Evolutionary conservation across 2,888 invertebrate genomes (phyloP).

Genomic region (Biston betularia): DNA sequence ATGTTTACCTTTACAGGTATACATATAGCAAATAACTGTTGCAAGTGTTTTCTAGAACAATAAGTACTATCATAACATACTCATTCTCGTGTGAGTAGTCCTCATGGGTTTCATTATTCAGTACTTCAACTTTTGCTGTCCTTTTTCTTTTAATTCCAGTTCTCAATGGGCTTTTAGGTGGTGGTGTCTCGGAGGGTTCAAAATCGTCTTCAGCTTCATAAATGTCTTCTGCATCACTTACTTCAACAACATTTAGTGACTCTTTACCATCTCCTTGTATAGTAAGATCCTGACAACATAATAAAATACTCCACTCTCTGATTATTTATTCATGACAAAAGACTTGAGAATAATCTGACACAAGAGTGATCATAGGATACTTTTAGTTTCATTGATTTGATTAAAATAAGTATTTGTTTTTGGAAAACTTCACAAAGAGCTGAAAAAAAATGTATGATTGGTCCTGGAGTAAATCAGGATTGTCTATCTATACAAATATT

Average conservation of each 20-base stretch:
- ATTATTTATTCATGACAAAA: not conserved
- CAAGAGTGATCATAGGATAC: no score
- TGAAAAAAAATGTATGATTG: no score
- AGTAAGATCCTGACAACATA: not conserved
- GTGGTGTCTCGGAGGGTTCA: not conserved
- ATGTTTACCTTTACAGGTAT: no score
- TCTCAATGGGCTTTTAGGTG: not conserved
- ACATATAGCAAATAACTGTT: no score
- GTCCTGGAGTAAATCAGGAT: no score
- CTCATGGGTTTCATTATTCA: not conserved
- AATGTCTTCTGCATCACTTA: not conserved
- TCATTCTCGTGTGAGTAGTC: slow-evolving; percentile 1
- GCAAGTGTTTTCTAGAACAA: no score
- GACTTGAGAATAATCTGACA: not conserved
- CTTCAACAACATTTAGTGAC: not conserved
- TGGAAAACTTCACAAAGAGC: no score
- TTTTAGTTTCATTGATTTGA: no score
- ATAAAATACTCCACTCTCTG: not conserved
- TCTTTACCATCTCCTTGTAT: slow-evolving; percentile 5
- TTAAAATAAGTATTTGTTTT: no score
- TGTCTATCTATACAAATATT: no score
- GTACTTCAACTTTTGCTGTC: not conserved
- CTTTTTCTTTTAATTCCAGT: not conserved
- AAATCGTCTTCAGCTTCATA: not conserved
- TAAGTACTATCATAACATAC: not conserved